phyloP scores from a whole-genome alignment of 2,888 invertebrate genomes.

The Drosophila subquinaria region DNA sequence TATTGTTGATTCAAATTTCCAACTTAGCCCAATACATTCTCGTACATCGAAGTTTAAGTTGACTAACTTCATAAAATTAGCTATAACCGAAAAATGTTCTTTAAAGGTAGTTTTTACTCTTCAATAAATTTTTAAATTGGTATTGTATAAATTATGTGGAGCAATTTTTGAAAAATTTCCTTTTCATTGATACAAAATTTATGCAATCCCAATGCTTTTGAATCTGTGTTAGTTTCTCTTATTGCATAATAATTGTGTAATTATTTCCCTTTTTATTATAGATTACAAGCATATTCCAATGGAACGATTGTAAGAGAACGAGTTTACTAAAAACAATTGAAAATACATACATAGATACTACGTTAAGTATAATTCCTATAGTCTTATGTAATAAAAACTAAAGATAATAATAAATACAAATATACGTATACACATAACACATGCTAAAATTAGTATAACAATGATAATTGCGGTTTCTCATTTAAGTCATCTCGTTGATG shows the following conservation, averaged over 20 bases:
- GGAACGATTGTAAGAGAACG: constrained; percentile 61
- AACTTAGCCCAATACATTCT: constrained; percentile 39
- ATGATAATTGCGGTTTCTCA: not conserved
- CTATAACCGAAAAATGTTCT: constrained; percentile 32
- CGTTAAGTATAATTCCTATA: constrained; percentile 71
- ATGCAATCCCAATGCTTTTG: constrained; percentile 4
- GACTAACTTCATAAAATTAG: constrained; percentile 55
- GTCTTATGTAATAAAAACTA: constrained; percentile 63
- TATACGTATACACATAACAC: constrained; percentile 30
- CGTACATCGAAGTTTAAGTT: constrained; percentile 61
- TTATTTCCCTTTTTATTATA: constrained; percentile 24
- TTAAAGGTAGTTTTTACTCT: constrained; percentile 45
- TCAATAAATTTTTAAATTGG: not conserved
- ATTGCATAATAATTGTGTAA: constrained; percentile 1
- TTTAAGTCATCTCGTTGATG: not conserved
- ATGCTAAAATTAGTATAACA: not conserved
- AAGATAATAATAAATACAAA: constrained; percentile 48
- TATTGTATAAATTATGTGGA: constrained; percentile 10
- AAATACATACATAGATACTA: constrained; percentile 45
- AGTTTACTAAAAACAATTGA: constrained; percentile 41
- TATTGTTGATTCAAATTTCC: constrained; percentile 73
- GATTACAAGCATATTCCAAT: constrained; percentile 54
- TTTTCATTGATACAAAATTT: not conserved
- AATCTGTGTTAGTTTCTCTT: not conserved
- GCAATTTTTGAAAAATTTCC: not conserved